Percentiles rank a stretch among this genome's conserved stretches.
Evolutionary conservation across 2,888 invertebrate genomes (phyloP).

Genomic region (Rosalia funebris): DNA sequence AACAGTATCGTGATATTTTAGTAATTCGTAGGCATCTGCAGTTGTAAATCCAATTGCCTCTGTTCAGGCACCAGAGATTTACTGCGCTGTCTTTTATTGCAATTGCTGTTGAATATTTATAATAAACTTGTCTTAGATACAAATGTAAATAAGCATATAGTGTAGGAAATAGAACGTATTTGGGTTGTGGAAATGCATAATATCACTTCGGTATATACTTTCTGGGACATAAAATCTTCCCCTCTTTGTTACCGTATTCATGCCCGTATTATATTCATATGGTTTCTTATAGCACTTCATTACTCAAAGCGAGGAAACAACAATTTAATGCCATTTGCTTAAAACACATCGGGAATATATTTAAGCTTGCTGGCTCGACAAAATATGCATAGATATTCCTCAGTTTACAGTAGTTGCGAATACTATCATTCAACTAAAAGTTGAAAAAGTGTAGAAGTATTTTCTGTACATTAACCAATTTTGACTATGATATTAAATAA

Average conservation of each 20-base stretch:
- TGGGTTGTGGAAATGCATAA: constrained; percentile 16
- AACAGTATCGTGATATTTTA: background rate
- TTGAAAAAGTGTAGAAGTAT: too few relatives aligned
- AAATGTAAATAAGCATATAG: constrained; percentile 18
- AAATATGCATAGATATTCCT: background rate
- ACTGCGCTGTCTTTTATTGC: constrained; percentile 21
- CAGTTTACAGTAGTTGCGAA: too few relatives aligned
- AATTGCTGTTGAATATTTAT: constrained; percentile 25
- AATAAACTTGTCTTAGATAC: constrained; percentile 19
- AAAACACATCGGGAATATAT: constrained; percentile 11
- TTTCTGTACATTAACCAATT: too few relatives aligned
- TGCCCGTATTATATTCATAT: constrained; percentile 25
- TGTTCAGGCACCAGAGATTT: background rate
- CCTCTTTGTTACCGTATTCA: constrained; percentile 11
- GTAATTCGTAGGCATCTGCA: background rate
- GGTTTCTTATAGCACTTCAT: constrained; percentile 23
- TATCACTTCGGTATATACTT: constrained; percentile 16
- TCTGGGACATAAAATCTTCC: constrained; percentile 20
- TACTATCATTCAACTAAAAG: too few relatives aligned
- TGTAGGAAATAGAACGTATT: constrained; percentile 13
- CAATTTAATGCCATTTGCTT: constrained; percentile 19
- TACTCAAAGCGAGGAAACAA: constrained; percentile 16
- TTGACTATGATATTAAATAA: too few relatives aligned
- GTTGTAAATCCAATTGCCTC: background rate
- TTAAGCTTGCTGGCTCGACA: background rate